These are phyloP conservation scores for Eurois occulta DNA, from an alignment of 2,888 invertebrate genomes.

Conservation along the genomic window DNA sequence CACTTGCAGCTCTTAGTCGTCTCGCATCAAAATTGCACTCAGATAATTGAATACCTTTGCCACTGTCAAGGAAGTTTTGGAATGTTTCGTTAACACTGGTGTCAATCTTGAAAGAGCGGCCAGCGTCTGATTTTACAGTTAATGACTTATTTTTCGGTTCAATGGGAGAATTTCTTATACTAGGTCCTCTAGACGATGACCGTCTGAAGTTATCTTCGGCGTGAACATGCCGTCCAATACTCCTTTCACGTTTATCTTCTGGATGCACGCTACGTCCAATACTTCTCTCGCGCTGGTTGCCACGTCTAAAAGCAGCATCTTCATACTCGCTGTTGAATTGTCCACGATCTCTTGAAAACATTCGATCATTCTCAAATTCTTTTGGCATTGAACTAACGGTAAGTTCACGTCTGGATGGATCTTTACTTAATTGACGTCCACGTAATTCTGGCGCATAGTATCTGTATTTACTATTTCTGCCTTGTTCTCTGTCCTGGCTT, in stretches of 20 bases:
- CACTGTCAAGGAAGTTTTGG: slow-evolving; percentile 74
- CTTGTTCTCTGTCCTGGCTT: slow-evolving; percentile 72
- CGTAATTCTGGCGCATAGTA: slow-evolving; percentile 53
- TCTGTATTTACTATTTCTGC: slow-evolving; percentile 70
- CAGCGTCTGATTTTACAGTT: slow-evolving; percentile 75
- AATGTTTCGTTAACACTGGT: slow-evolving; percentile 84
- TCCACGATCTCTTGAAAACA: slow-evolving; percentile 63
- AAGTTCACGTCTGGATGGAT: slow-evolving; percentile 47
- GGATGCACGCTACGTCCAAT: slow-evolving; percentile 61
- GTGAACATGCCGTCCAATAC: slow-evolving; percentile 39
- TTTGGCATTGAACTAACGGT: slow-evolving; percentile 38
- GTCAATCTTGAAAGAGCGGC: slow-evolving; percentile 82
- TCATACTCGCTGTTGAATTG: slow-evolving; percentile 65
- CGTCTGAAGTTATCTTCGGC: slow-evolving; percentile 35
- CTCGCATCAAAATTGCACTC: slow-evolving; percentile 76
- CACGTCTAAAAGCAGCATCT: slow-evolving; percentile 64
- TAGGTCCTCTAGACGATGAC: slow-evolving; percentile 65
- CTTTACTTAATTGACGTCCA: slow-evolving; percentile 54
- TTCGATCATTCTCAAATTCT: slow-evolving; percentile 58
- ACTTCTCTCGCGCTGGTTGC: slow-evolving; percentile 73
- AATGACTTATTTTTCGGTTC: slow-evolving; percentile 69
- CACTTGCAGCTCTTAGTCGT: slow-evolving; percentile 83
- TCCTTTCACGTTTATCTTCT: slow-evolving; percentile 56
- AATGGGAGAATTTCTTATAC: slow-evolving; percentile 61
- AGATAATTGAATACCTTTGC: slow-evolving; percentile 69